Evolutionary conservation across 2,113 vertebrate genomes (phyloP).

Genomic region (Sinocyclocheilus rhinocerous): DNA sequence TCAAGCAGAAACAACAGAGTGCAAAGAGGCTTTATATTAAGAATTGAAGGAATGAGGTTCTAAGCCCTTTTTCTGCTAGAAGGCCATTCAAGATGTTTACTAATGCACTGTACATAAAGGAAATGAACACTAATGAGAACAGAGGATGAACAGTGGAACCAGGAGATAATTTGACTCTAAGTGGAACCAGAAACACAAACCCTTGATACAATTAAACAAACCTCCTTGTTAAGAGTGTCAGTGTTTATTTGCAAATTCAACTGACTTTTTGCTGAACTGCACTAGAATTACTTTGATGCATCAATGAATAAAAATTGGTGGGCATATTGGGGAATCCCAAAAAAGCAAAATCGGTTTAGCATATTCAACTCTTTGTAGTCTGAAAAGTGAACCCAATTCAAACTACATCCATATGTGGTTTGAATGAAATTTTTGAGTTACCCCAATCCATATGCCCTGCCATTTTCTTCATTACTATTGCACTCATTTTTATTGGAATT

Average conservation of each 20-base stretch:
- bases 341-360: neutral
- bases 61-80: slow-evolving; percentile 41
- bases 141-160: slow-evolving; percentile 28
- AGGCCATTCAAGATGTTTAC: slow-evolving; percentile 13
- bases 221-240: neutral
- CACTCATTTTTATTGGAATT: neutral
- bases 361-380: neutral
- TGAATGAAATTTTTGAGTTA: neutral
- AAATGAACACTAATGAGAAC: slow-evolving; percentile 20
- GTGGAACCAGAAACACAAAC: slow-evolving; percentile 15
- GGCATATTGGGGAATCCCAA: neutral
- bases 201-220: slow-evolving; percentile 5
- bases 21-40: slow-evolving; percentile 55
- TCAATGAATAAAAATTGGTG: neutral
- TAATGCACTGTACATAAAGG: neutral
- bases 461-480: neutral
- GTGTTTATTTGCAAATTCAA: neutral
- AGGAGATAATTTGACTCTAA: neutral
- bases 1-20: slow-evolving; percentile 47
- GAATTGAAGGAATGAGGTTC: slow-evolving; percentile 59
- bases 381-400: neutral
- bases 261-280: neutral
- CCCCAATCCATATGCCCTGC: neutral
- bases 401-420: neutral
- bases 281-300: neutral